A percentile compares a stretch with the other conserved stretches of the same genome.
phyloP scores from a whole-genome alignment of 2,113 vertebrate genomes.

The Camelus dromedarius region DNA sequence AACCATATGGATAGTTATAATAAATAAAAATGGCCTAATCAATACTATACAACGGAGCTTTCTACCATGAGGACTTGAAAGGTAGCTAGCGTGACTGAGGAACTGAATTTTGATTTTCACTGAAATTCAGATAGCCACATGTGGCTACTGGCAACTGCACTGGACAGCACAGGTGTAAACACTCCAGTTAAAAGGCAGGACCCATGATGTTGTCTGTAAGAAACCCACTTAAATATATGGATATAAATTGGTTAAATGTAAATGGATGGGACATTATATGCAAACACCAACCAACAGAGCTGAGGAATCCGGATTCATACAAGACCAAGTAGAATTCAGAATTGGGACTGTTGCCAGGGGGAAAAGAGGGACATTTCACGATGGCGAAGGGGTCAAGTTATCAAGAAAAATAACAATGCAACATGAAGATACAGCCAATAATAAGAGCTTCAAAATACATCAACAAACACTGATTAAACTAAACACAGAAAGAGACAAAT shows the following conservation, averaged over 20 bases:
- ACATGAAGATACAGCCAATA: not conserved
- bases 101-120: slow-evolving; percentile 1
- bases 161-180: not conserved
- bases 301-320: not conserved
- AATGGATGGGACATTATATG: not conserved
- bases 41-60: not conserved
- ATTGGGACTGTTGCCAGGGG: not conserved
- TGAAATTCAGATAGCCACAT: not conserved
- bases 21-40: not conserved
- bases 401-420: not conserved
- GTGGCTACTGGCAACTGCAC: not conserved
- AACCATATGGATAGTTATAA: not conserved
- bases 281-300: not conserved
- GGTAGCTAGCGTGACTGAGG: not conserved
- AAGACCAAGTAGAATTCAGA: not conserved
- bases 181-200: not conserved
- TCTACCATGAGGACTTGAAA: not conserved
- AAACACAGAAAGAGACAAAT: not conserved
- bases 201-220: not conserved
- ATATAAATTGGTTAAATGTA: not conserved
- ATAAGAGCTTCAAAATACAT: not conserved
- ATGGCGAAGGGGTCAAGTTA: not conserved
- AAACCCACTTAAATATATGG: not conserved
- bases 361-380: not conserved
- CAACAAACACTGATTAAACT: not conserved